Conservation (phyloP, 1,140 invertebrate genomes). For the Pseudomyrmex dendroicus region DNA sequence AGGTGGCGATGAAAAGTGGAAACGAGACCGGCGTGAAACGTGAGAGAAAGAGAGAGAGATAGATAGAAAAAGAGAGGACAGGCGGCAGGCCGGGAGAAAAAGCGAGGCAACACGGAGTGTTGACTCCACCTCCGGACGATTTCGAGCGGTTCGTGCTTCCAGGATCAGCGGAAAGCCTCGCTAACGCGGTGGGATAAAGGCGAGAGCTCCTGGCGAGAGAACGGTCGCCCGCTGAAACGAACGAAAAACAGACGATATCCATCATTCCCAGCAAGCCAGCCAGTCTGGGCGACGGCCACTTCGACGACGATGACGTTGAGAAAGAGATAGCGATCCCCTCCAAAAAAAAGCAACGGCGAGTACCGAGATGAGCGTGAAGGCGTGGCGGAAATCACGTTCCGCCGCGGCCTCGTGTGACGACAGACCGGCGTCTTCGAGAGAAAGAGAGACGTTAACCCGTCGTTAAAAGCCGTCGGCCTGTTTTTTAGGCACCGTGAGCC, state of each 20-base stretch:
- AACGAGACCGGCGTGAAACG: constrained; percentile 11
- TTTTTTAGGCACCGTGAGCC: constrained; percentile 23
- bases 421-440: constrained; percentile 39
- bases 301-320: constrained; percentile 11
- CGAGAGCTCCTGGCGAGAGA: constrained; percentile 69
- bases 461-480: constrained; percentile 33
- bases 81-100: constrained; percentile 52
- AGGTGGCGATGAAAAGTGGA: constrained; percentile 52
- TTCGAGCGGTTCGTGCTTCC: constrained; percentile 81
- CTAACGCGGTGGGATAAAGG: constrained; percentile 79
- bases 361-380: constrained; percentile 40
- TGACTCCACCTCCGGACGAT: constrained; percentile 79
- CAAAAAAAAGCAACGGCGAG: constrained; percentile 10
- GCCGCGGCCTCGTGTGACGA: constrained; percentile 3
- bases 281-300: constrained; percentile 45
- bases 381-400: constrained; percentile 52
- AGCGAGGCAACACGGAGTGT: constrained; percentile 71
- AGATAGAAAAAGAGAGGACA: constrained; percentile 57
- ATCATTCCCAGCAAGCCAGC: constrained; percentile 61
- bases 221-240: constrained; percentile 60
- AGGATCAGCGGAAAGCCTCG: constrained; percentile 81
- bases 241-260: constrained; percentile 68
- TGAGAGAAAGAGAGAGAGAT: constrained; percentile 56
- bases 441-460: constrained; percentile 36
- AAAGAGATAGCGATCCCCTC: background rate